Percentiles rank a stretch among this genome's conserved stretches.
Evolutionary conservation across 1,140 invertebrate species (phyloP).

Genomic region (Danaus plexippus): DNA sequence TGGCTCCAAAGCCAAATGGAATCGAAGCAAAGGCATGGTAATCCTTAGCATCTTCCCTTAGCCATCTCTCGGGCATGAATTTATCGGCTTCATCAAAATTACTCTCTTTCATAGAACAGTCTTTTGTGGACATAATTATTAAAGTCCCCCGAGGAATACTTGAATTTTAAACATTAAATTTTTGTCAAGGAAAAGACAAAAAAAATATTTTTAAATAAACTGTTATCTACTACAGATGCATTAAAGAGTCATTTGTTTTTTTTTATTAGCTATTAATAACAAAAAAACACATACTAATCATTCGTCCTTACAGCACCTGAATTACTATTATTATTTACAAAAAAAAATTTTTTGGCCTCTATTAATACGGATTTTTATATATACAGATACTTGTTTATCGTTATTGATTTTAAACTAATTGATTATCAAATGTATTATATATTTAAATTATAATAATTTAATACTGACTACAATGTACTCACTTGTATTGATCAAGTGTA

Average conservation of each 20-base stretch:
- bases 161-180: conserved; percentile 8
- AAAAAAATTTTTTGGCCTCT: neutral
- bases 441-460: too few relatives aligned
- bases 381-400: too few relatives aligned
- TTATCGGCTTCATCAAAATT: conserved; percentile 80
- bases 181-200: too few relatives aligned
- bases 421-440: too few relatives aligned
- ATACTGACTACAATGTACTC: conserved; percentile 27
- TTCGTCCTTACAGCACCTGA: too few relatives aligned
- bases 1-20: conserved; percentile 74
- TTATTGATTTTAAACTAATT: too few relatives aligned
- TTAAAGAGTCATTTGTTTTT: too few relatives aligned
- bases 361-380: too few relatives aligned
- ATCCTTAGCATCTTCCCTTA: conserved; percentile 59
- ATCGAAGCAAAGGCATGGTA: conserved; percentile 72
- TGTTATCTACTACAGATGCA: too few relatives aligned
- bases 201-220: too few relatives aligned
- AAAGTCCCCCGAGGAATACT: conserved; percentile 76
- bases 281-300: too few relatives aligned
- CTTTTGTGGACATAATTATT: conserved; percentile 80
- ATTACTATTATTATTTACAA: neutral
- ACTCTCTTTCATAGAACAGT: conserved; percentile 76
- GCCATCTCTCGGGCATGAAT: conserved; percentile 81
- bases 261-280: too few relatives aligned
- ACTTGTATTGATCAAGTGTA: conserved; percentile 78